Percentiles rank a stretch among this genome's conserved stretches.
Conservation (phyloP, 2,797 vertebrate species). For the Anguilla pacifica region DNA sequence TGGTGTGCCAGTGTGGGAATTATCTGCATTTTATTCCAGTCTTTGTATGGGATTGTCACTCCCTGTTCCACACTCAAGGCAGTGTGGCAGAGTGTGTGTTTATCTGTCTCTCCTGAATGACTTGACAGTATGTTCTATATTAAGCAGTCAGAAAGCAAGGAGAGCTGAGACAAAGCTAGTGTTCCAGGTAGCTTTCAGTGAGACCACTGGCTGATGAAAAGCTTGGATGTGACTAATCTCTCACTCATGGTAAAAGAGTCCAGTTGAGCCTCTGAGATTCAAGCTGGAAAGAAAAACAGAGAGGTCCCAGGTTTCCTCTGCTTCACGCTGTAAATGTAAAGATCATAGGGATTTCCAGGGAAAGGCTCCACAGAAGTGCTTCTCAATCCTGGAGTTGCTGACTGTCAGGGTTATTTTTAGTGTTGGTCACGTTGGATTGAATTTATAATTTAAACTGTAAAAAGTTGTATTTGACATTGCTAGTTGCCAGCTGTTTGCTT, state of each 20-base stretch:
- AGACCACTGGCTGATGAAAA: neutral
- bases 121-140: neutral
- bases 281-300: neutral
- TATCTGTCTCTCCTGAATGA: neutral
- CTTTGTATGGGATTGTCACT: neutral
- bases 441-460: neutral
- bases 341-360: neutral
- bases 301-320: neutral
- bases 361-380: neutral
- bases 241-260: neutral
- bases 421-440: neutral
- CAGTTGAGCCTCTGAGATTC: neutral
- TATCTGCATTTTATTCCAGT: neutral
- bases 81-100: neutral
- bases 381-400: neutral
- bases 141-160: neutral
- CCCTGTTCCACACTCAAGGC: neutral
- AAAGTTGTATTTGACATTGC: neutral
- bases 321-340: neutral
- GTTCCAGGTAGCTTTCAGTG: slow-evolving; percentile 1
- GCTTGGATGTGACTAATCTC: neutral
- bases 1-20: neutral
- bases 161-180: neutral
- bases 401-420: neutral
- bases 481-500: neutral